Percentiles rank a stretch among this genome's conserved stretches.
phyloP scores from a whole-genome alignment of 2,797 vertebrate species.

The Scleropages formosus region DNA sequence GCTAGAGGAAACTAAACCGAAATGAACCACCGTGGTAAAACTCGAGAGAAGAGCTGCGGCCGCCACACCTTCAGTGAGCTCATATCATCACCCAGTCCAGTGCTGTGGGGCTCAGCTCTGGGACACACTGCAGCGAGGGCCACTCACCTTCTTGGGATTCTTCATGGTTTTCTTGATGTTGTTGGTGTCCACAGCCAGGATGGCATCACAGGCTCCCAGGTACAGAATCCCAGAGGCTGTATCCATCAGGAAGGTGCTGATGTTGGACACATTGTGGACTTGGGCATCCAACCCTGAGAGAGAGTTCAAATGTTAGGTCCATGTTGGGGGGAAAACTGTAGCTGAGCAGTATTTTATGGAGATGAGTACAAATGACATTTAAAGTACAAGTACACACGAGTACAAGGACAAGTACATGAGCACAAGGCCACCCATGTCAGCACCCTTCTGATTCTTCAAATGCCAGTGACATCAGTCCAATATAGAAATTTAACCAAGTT shows the following conservation, averaged over 20 bases:
- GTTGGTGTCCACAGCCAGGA: slow-evolving; percentile 70
- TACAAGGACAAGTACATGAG: no score
- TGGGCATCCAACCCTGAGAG: slow-evolving; percentile 40
- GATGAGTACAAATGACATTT: neutral
- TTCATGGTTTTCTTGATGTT: slow-evolving; percentile 51
- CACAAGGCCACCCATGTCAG: no score
- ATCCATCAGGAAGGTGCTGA: slow-evolving; percentile 76
- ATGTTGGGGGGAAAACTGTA: neutral
- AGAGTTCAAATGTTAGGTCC: neutral
- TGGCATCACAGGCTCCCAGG: slow-evolving; percentile 73
- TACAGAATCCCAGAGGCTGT: slow-evolving; percentile 63
- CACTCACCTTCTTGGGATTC: slow-evolving; percentile 45
- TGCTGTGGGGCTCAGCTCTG: neutral
- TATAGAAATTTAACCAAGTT: no score
- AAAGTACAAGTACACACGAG: no score
- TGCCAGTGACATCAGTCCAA: no score
- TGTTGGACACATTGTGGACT: slow-evolving; percentile 61
- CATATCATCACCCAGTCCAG: neutral
- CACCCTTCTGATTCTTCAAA: no score
- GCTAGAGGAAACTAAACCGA: no score
- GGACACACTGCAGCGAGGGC: neutral
- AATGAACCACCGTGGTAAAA: slow-evolving; percentile 14
- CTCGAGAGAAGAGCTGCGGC: neutral
- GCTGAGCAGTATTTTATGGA: neutral
- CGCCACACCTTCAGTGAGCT: neutral